A percentile compares a stretch with the other conserved stretches of the same genome.
phyloP scores from a whole-genome alignment of 2,797 vertebrate genomes.

The Pseudocheirus occidentalis region DNA sequence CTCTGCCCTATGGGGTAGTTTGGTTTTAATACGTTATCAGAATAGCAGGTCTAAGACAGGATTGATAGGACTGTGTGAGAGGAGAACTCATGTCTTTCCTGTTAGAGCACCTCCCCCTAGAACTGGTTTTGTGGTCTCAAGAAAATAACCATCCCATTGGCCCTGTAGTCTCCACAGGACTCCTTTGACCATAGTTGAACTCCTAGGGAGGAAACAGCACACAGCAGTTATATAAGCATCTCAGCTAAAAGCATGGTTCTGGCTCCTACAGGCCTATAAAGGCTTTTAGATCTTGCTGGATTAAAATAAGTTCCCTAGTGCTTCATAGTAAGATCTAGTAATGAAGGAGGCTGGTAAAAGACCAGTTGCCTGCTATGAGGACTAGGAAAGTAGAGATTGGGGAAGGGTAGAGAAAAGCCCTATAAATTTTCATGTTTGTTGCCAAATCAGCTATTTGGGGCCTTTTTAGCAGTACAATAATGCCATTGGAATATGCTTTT shows the following conservation, averaged over 20 bases:
- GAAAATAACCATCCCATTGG: background rate
- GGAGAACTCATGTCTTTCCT: background rate
- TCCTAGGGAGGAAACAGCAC: slow-evolving; percentile 35
- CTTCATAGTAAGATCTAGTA: slow-evolving; percentile 44
- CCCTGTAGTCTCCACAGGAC: background rate
- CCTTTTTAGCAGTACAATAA: background rate
- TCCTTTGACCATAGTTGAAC: slow-evolving; percentile 31
- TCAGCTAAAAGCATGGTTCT: background rate
- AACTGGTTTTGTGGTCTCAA: background rate
- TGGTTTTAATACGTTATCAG: slow-evolving; percentile 25
- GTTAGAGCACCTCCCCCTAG: background rate
- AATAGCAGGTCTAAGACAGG: slow-evolving; percentile 8
- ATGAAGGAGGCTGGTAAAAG: background rate
- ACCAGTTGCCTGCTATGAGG: background rate
- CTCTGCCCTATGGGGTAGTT: background rate
- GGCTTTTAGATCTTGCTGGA: background rate
- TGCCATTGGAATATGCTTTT: background rate
- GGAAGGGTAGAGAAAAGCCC: background rate
- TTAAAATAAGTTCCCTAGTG: slow-evolving; percentile 42
- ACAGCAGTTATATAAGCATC: slow-evolving; percentile 7
- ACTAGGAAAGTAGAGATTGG: background rate
- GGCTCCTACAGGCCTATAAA: background rate
- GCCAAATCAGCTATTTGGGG: background rate
- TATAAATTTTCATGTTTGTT: background rate
- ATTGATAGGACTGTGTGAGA: slow-evolving; percentile 19